phyloP scores from a whole-genome alignment of 2,113 vertebrate species.

The Nannospalax galili region DNA sequence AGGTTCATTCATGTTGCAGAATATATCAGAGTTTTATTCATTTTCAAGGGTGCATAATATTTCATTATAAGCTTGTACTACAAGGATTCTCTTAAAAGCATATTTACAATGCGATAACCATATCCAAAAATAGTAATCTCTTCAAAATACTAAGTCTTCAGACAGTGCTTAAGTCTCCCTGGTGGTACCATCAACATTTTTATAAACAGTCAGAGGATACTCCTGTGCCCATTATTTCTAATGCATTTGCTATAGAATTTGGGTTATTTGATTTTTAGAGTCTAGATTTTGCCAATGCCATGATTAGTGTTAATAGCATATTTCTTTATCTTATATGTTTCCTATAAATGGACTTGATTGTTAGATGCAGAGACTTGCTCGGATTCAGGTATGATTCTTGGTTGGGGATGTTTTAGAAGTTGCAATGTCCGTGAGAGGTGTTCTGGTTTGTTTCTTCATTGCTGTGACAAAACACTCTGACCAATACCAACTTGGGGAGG shows the following conservation, averaged over 20 bases:
- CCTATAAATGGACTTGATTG: slow-evolving; percentile 9
- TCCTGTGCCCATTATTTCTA: not conserved
- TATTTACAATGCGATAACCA: not conserved
- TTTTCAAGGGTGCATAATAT: slow-evolving; percentile 7
- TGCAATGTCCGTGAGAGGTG: not conserved
- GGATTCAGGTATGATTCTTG: slow-evolving; percentile 47
- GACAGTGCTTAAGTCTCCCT: slow-evolving; percentile 16
- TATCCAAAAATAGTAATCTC: not conserved
- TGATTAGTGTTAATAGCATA: not conserved
- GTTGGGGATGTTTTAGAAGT: slow-evolving; percentile 36
- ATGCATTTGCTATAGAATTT: slow-evolving; percentile 49
- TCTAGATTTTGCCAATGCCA: slow-evolving; percentile 37
- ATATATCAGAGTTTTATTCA: not conserved
- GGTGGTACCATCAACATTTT: not conserved
- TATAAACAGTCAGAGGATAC: not conserved
- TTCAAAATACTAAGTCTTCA: slow-evolving; percentile 8
- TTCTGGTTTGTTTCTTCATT: no score
- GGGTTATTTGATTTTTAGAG: slow-evolving; percentile 26
- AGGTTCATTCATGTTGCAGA: not conserved
- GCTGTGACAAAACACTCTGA: no score
- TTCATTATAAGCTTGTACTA: not conserved
- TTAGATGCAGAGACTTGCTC: slow-evolving; percentile 30
- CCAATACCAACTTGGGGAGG: no score
- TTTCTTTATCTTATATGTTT: slow-evolving; percentile 5
- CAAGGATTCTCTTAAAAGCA: slow-evolving; percentile 17